Evolutionary conservation across 2,797 vertebrate species (phyloP), one percentile per base, ranked within the genome.

Genomic region (Meriones psammophilus): DNA sequence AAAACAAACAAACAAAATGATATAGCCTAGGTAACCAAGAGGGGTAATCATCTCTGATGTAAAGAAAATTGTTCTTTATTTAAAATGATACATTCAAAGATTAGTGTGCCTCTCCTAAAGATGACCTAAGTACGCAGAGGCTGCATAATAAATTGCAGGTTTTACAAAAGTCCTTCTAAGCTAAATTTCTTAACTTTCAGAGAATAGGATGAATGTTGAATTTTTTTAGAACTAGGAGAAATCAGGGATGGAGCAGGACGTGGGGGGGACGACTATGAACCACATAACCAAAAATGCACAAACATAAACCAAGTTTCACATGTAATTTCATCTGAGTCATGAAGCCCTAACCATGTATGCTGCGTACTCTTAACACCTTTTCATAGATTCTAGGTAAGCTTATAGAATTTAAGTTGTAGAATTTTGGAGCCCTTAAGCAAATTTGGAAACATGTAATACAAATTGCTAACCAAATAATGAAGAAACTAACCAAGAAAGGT

Each of bases 321-420:
- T 56, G 58, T 50, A 68, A 95, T 89, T 95, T 94, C 80, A 90
- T 54, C 22, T 62, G 54, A 94, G 64, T 91, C 46, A 95, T 81
- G 17, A 93, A 96, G 80, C 12, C 22, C 50, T 30, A 96, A 33
- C n/a, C 15, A 46, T 46, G 1, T 68, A 73, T 7, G 28, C 17
- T 56, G 13, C 68, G 12, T 56, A 74, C 60, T 17, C 95, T 69
- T 86, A 95, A 95, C 96, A 64, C 4, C 24, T 81, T 22, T 30
- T 77, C 50, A 42, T 42, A n/a, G 66, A 62, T 24, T 86, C 13
- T 26, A 88, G 62, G n/a, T 28, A 93, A 94, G 0, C 26, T 42
- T 14, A 17, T 24, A n/a, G 10, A 54, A 69, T 26, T 93, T 33
- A 73, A 56, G n/a, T 58, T 87, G 24, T 58, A 87, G n/a, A 56